A percentile compares a stretch with the other conserved stretches of the same genome.
phyloP scores from a whole-genome alignment of 2,888 invertebrate species.

The Tillus elongatus region DNA sequence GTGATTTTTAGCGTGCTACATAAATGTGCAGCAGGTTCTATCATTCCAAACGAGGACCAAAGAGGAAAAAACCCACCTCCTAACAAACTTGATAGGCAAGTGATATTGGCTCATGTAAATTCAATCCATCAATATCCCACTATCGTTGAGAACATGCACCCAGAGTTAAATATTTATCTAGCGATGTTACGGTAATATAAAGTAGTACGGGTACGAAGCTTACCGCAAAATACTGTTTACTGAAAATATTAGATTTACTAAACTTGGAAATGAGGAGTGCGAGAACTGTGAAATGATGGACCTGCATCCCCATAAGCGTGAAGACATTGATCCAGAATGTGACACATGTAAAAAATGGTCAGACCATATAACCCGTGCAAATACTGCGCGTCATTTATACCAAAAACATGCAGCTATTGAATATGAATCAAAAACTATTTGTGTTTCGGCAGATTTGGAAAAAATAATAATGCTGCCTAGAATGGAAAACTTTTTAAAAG shows the following conservation, averaged over 20 bases:
- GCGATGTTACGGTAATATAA: conserved; percentile 14
- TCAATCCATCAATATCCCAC: conserved; percentile 14
- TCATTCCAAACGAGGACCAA: conserved; percentile 12
- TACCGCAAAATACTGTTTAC: conserved; percentile 11
- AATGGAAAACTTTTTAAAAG: conserved; percentile 11
- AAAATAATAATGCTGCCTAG: conserved; percentile 13
- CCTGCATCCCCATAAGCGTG: conserved; percentile 11
- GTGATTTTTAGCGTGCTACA: conserved; percentile 13
- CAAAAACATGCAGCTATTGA: conserved; percentile 13
- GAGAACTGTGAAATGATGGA: conserved; percentile 12
- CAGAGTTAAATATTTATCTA: conserved; percentile 13
- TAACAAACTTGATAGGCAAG: conserved; percentile 12
- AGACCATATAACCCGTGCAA: conserved; percentile 13
- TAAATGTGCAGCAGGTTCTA: conserved; percentile 12
- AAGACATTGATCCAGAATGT: conserved; percentile 12
- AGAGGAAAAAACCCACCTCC: conserved; percentile 12
- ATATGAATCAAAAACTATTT: conserved; percentile 9
- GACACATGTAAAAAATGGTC: conserved; percentile 12
- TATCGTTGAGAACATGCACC: conserved; percentile 17
- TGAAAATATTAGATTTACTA: conserved; percentile 12
- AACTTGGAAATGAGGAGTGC: conserved; percentile 14
- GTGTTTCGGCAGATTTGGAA: conserved; percentile 16
- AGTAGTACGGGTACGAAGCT: conserved; percentile 11
- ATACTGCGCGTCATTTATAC: conserved; percentile 10
- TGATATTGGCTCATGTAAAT: conserved; percentile 10